Evolutionary conservation across 2,797 vertebrate genomes (phyloP), one percentile per base, ranked within the genome.

Genomic region (Erpetoichthys calabaricus): DNA sequence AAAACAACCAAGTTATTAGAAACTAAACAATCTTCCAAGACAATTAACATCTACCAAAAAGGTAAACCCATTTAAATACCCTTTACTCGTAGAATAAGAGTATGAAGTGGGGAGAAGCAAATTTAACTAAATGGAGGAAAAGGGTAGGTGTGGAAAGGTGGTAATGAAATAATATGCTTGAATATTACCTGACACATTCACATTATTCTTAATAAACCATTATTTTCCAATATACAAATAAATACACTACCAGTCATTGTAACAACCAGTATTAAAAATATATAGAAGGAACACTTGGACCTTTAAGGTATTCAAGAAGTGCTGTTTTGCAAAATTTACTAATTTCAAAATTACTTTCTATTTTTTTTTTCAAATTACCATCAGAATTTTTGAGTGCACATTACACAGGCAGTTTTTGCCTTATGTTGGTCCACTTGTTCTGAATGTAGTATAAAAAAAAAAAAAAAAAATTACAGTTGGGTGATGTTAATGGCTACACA

Each of bases 1-100:
- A 73, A 65, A 66, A 63, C 64, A 70, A 65, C 63, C 60, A 77
- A 70, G 73, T 69, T 69, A 67, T 63, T 63, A 65, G n/a, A 65
- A 63, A 45, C 50, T 49, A 49, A 10, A 55, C 70, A 66, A 75
- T 74, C 67, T 73, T 64, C 66, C 2, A 4, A 57, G 63, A 74
- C 65, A 51, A 64, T 56, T 53, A 58, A 57, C 42, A 68, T 65
- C 63, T 69, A 73, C 68, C 10, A 8, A 5, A 56, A 45, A 56
- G 45, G 62, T 60, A 5, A 25, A 55, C 47, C 45, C 50, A 44
- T 59, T 50, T 8, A 47, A 6, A 10, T 46, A 45, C 44, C 55
- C 45, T 45, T 8, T n/a, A 51, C 42, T 45, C 49, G 41, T 5
- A 47, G 55, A 42, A 54, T 44, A 54, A 25, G 25, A 54, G 25